Conservation (phyloP, 2,797 vertebrate genomes). For the Pangasius mekongensis region DNA sequence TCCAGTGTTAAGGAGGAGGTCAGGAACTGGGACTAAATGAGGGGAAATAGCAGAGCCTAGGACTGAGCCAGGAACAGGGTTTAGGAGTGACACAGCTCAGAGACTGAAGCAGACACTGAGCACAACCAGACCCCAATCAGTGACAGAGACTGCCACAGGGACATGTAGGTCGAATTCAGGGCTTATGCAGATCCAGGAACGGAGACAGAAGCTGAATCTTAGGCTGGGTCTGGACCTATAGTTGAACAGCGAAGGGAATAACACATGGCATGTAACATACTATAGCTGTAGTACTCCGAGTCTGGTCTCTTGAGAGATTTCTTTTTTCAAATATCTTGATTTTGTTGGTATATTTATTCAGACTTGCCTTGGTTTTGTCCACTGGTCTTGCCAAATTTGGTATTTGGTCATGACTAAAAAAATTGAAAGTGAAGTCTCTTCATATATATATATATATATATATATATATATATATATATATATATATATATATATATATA, state of each 20-base stretch:
- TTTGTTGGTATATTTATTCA: not conserved
- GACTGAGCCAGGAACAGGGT: not conserved
- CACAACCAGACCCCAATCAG: not conserved
- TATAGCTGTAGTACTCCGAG: not conserved
- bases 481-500: too few relatives aligned
- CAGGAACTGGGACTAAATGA: too few relatives aligned
- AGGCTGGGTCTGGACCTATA: too few relatives aligned
- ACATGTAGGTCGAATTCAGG: not conserved
- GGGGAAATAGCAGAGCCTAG: not conserved
- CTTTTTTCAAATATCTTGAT: not conserved
- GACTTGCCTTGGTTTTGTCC: not conserved
- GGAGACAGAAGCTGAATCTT: too few relatives aligned
- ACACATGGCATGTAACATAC: not conserved
- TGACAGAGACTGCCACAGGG: not conserved
- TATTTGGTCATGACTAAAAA: not conserved
- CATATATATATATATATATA: too few relatives aligned
- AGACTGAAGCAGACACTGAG: conserved; percentile 1
- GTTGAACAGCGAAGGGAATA: not conserved
- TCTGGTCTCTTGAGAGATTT: not conserved
- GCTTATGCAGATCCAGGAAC: too few relatives aligned
- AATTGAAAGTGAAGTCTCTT: too few relatives aligned
- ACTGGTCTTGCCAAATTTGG: not conserved
- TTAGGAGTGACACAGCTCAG: not conserved
- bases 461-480: not conserved
- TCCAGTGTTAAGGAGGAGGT: not conserved